Evolutionary conservation across 1,140 invertebrate genomes (phyloP), one percentile per base, ranked within the genome.

Genomic region (Popillia japonica): DNA sequence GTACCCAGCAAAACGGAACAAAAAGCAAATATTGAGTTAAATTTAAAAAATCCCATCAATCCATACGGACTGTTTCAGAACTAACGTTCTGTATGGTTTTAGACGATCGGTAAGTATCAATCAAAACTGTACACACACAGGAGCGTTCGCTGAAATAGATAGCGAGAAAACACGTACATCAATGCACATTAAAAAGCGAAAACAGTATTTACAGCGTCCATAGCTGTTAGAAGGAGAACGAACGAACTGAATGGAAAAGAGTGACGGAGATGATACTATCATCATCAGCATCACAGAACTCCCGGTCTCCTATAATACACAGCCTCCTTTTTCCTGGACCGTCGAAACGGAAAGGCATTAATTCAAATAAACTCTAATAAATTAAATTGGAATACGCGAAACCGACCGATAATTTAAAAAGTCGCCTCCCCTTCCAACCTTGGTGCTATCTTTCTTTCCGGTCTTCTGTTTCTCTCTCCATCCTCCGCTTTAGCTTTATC

Each of bases 311-410:
- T 44, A 55, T 55, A 55, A 55, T n/a, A 55, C 14, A 14, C 48
- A 17, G 17, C 48, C 48, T n/a, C 1, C 14, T 17, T 17, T 17
- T 55, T n/a, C 48, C 17, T 17, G 14, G 9, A 17, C 17, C 48
- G 14, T 55, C 48, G 48, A 55, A 55, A 23, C 61, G 61, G 61
- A 34, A 68, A 68, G 61, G 61, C 61, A 68, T 68, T 68, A 68
- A 68, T 34, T 68, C 61, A 68, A 68, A 68, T 68, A 68, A 68
- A 68, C 61, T 68, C 61, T 23, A 68, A 68, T 68, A 68, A 68
- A 68, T 68, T 68, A 68, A 68, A 68, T 68, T 22, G 61, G 22
- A 68, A 68, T 22, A 68, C 61, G 61, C 61, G 22, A 68, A 68
- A 68, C 61, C 61, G 20, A 34, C 61, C 61, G 61, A 68, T 68